These are phyloP conservation scores for Sylvietta virens DNA, from an alignment of 2,113 vertebrate genomes.

Conservation along the genomic window DNA sequence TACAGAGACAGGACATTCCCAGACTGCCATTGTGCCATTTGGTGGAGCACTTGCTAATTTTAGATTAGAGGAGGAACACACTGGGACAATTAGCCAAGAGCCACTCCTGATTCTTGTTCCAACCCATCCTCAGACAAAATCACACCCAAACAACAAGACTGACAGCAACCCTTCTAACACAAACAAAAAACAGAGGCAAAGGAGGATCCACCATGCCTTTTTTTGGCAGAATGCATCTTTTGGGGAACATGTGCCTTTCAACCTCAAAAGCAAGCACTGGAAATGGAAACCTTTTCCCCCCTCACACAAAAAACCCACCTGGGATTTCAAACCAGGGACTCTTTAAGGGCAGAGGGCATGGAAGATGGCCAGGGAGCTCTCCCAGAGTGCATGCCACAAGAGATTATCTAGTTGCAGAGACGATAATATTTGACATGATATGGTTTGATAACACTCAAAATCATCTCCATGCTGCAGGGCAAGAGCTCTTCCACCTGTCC, in stretches of 20 bases:
- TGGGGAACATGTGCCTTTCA: background rate
- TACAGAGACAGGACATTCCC: slow-evolving; percentile 74
- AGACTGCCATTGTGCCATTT: slow-evolving; percentile 72
- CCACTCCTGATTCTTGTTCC: slow-evolving; percentile 32
- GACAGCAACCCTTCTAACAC: background rate
- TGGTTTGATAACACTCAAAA: background rate
- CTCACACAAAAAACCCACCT: background rate
- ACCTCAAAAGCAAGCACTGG: background rate
- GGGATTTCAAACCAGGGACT: background rate
- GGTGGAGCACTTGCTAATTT: slow-evolving; percentile 71
- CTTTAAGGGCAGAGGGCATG: background rate
- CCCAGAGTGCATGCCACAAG: background rate
- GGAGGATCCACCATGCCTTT: background rate
- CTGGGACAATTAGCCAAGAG: slow-evolving; percentile 58
- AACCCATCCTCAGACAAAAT: slow-evolving; percentile 40
- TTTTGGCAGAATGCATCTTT: background rate
- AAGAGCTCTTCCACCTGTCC: background rate
- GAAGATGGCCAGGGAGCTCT: background rate
- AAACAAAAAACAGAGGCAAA: background rate
- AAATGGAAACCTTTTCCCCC: background rate
- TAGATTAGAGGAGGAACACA: slow-evolving; percentile 59
- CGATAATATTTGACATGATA: background rate
- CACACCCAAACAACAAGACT: background rate
- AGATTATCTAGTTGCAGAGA: background rate
- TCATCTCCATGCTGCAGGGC: background rate